Base-by-base conservation (phyloP, 2,113 vertebrate species). In the Ranitomeya variabilis region DNA sequence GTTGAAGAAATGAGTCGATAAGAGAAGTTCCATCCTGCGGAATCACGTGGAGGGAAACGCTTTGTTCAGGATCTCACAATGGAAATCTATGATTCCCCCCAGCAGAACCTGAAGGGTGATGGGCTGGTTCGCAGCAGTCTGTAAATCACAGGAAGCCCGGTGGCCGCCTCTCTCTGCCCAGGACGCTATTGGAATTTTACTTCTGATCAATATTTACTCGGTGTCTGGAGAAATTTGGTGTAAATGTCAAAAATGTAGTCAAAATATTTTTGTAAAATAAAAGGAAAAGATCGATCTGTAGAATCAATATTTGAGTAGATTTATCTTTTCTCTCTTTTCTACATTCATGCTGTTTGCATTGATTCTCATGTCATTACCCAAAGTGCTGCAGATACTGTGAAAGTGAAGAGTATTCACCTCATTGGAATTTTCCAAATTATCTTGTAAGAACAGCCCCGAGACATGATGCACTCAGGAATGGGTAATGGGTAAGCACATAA, bases 271-370 rank as follows among this genome's bases (percentile, higher is more conserved):
- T 74, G 71, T 37, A 45, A 74, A 74, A 45, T 74, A 31, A 74
- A 57, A 31, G 71, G 15, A 18, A 74, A 14, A 18, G 18, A 74
- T 74, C 15, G 31, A 74, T 74, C 31, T 18, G 31, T 18, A 74
- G 31, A 74, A 74, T 74, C 71, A 74, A 74, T 74, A 74, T 74
- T 74, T 74, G 31, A 74, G 71, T 45, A 74, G 18, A 45, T 37
- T 74, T 74, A 14, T 74, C 71, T 37, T 73, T 15, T 71, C 4
- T 4, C 67, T 37, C 69, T 6, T 15, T 73, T 6, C 13, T 26
- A 73, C 26, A 16, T 16, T 73, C 69, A 7, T 9, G 26, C 69
- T 74, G 71, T 16, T 6, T 7, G 13, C 26, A 37, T 2, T 7
- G 31, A 74, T 74, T 16, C 5, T 45, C 37, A 37, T 37, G 18